These are phyloP conservation scores for Oxyruncus cristatus DNA, from an alignment of 2,113 vertebrate species.

Conservation along the genomic window DNA sequence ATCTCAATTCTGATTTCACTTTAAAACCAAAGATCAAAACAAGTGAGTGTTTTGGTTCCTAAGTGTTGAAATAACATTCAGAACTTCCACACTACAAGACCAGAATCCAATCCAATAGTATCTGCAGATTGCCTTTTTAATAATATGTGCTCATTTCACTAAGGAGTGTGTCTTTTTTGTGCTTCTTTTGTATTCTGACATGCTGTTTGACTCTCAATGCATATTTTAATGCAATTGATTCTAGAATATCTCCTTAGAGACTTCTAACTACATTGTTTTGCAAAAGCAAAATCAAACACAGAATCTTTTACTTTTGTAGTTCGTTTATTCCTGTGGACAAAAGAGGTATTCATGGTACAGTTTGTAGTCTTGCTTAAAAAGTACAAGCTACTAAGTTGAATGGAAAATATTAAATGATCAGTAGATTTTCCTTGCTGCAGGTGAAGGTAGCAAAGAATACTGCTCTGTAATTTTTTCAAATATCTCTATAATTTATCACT, in stretches of 20 bases:
- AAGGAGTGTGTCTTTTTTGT: not conserved
- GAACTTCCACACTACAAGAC: not conserved
- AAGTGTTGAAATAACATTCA: not conserved
- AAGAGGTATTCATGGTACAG: not conserved
- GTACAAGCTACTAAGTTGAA: not conserved
- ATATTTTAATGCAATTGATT: not conserved
- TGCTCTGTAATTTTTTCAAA: not conserved
- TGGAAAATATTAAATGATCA: not conserved
- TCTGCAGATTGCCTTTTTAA: not conserved
- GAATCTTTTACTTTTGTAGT: constrained; percentile 26
- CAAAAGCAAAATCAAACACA: constrained; percentile 22
- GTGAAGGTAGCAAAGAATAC: not conserved
- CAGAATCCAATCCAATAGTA: not conserved
- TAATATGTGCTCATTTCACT: not conserved
- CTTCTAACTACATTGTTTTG: constrained; percentile 23
- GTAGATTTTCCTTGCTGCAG: not conserved
- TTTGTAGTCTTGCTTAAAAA: constrained; percentile 18
- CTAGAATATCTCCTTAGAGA: constrained; percentile 24
- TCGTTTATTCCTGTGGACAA: not conserved
- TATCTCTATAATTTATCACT: not conserved
- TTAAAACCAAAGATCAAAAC: not conserved
- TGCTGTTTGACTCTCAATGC: not conserved
- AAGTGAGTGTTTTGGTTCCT: not conserved
- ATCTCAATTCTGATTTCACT: not conserved
- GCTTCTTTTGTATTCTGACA: not conserved